Evolutionary conservation across 2,113 vertebrate genomes (phyloP), one percentile per base, ranked within the genome.

Genomic region (Callionymus lyra): DNA sequence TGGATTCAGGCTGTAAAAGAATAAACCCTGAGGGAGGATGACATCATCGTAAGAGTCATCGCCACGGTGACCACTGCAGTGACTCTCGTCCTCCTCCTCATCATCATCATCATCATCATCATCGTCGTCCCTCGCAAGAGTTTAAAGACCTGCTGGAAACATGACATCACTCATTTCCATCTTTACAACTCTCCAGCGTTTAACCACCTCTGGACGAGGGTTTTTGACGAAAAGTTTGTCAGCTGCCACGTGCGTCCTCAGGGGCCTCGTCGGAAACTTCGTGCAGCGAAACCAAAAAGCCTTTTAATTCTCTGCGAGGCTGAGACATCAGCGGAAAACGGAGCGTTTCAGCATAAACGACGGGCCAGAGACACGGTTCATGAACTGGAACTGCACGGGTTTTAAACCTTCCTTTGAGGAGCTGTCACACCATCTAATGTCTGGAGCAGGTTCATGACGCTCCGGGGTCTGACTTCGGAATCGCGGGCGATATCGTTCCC

Each of bases 261-360:
- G 42, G 33, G 48, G 37, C 44, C 60, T 43, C 36, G 57, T 35
- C 59, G 62, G 59, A 69, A 65, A 58, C 53, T 38, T 70, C 45
- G 61, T 49, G 18, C 47, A 45, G 53, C 50, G 61, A 63, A 72
- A 72, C 63, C 21, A 27, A 72, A 77, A 63, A 71, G 44, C 61
- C 58, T 33, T 32, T 35, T 35, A 47, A 61, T 70, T 68, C 56
- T 44, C 38, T 46, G 70, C 63, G 32, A 44, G 42, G 53, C 15
- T 45, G 38, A 42, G 55, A 56, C 46, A 76, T 42, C 41, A 55
- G 54, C 68, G 56, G 60, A 65, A 73, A 60, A 47, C 60, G 52
- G 41, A 65, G 65, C 62, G 50, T 67, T 71, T 55, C 38, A 55
- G 42, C 43, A 44, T 49, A n/a, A 54, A 39, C 50, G 16, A 53